phyloP scores from a whole-genome alignment of 2,113 vertebrate genomes.

The Myotis davidii region DNA sequence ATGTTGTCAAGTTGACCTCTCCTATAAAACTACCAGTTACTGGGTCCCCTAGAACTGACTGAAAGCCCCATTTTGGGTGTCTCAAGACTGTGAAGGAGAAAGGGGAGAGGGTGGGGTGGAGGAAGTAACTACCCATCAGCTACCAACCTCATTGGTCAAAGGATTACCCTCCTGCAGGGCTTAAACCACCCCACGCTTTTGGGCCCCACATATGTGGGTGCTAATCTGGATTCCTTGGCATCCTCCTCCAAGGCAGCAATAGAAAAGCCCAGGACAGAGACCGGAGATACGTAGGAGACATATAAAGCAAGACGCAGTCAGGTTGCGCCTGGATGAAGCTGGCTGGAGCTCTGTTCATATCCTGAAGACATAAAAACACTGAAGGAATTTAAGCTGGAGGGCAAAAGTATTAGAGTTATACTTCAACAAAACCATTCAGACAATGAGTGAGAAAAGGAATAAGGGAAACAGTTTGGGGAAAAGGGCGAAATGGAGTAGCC shows the following conservation, averaged over 20 bases:
- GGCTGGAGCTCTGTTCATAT: not conserved
- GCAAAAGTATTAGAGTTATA: not conserved
- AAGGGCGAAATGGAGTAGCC: not conserved
- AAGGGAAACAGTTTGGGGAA: not conserved
- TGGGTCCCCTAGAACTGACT: no score
- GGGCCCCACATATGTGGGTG: not conserved
- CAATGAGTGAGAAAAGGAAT: not conserved
- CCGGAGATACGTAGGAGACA: not conserved
- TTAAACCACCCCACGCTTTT: not conserved
- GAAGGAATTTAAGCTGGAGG: not conserved
- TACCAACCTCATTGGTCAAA: not conserved
- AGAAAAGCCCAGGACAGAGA: not conserved
- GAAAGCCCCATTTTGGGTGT: not conserved
- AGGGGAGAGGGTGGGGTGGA: not conserved
- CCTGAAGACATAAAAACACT: not conserved
- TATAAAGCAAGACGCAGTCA: not conserved
- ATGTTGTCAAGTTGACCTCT: not conserved
- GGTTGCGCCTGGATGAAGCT: not conserved
- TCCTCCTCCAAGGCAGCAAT: not conserved
- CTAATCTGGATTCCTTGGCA: not conserved
- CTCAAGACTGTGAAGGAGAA: not conserved
- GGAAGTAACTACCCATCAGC: not conserved
- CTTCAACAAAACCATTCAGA: not conserved
- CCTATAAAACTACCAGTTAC: not conserved
- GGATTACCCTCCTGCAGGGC: not conserved